A percentile compares a stretch with the other conserved stretches of the same genome.
Evolutionary conservation across 1,140 invertebrate species (phyloP).

Genomic region (Neelides sp.): DNA sequence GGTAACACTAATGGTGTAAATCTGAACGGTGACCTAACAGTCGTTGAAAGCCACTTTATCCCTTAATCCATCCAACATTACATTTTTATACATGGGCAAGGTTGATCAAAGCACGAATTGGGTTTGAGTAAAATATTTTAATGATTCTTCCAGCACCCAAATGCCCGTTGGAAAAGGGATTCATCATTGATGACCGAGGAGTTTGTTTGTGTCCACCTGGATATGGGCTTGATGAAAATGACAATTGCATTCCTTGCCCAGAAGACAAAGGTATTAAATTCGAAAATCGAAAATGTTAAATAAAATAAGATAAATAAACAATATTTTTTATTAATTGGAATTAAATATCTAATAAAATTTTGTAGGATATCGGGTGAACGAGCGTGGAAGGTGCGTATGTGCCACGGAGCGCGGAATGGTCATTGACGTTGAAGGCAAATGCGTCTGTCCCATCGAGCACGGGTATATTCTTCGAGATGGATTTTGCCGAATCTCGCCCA

Average conservation of each 20-base stretch:
- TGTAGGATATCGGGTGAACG: slow-evolving; percentile 50
- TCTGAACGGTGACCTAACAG: too few relatives aligned
- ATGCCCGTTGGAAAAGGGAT: slow-evolving; percentile 58
- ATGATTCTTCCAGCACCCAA: slow-evolving; percentile 40
- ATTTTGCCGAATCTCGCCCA: slow-evolving; percentile 43
- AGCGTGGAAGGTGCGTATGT: slow-evolving; percentile 64
- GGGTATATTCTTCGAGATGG: slow-evolving; percentile 52
- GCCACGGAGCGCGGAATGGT: slow-evolving; percentile 59
- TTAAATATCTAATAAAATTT: neutral
- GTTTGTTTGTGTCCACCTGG: slow-evolving; percentile 61
- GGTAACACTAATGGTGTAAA: too few relatives aligned
- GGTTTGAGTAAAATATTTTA: too few relatives aligned
- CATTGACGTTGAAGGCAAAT: slow-evolving; percentile 59
- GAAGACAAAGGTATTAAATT: slow-evolving; percentile 44
- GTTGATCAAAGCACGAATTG: too few relatives aligned
- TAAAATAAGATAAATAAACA: neutral
- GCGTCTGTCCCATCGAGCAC: slow-evolving; percentile 56
- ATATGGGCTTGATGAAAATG: slow-evolving; percentile 57
- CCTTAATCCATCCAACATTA: too few relatives aligned
- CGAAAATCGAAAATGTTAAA: neutral
- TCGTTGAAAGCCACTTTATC: too few relatives aligned
- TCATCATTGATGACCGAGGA: slow-evolving; percentile 51
- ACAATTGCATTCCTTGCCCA: slow-evolving; percentile 59
- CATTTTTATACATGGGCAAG: too few relatives aligned
- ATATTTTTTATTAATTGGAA: neutral